These are phyloP conservation scores for Melolontha melolontha DNA, from an alignment of 2,888 invertebrate species.

Conservation along the genomic window DNA sequence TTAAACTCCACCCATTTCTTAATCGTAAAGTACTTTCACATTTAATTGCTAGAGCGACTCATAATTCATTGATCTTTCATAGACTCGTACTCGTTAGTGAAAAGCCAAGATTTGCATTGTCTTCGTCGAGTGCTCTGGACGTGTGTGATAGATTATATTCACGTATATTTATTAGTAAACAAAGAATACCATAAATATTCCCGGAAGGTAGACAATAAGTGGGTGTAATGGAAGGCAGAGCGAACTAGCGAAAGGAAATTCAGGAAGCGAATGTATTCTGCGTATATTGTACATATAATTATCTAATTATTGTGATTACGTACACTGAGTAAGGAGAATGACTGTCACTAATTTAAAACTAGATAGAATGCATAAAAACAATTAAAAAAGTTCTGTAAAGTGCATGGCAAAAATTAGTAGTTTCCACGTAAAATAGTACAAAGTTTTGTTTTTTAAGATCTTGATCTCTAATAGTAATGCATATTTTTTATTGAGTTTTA, in stretches of 20 bases:
- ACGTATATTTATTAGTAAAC: slow-evolving; percentile 8
- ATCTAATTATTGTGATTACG: too few species aligned
- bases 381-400: too few species aligned
- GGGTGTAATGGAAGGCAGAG: slow-evolving; percentile 1
- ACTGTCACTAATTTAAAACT: too few species aligned
- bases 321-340: too few species aligned
- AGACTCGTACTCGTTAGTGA: slow-evolving; percentile 14
- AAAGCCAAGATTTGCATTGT: slow-evolving; percentile 21
- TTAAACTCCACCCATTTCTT: slow-evolving; percentile 11
- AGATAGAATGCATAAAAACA: too few species aligned
- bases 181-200: slow-evolving; percentile 10
- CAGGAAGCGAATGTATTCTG: background rate
- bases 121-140: slow-evolving; percentile 21
- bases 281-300: too few species aligned
- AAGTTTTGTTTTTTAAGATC: too few species aligned
- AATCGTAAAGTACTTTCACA: slow-evolving; percentile 20
- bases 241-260: slow-evolving; percentile 12
- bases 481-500: too few species aligned
- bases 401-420: too few species aligned
- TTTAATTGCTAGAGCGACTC: slow-evolving; percentile 5
- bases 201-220: slow-evolving; percentile 6
- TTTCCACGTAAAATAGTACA: too few species aligned
- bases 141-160: slow-evolving; percentile 25
- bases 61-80: slow-evolving; percentile 21
- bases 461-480: too few species aligned